phyloP scores from a whole-genome alignment of 2,797 vertebrate species.

The Trematomus bernacchii region DNA sequence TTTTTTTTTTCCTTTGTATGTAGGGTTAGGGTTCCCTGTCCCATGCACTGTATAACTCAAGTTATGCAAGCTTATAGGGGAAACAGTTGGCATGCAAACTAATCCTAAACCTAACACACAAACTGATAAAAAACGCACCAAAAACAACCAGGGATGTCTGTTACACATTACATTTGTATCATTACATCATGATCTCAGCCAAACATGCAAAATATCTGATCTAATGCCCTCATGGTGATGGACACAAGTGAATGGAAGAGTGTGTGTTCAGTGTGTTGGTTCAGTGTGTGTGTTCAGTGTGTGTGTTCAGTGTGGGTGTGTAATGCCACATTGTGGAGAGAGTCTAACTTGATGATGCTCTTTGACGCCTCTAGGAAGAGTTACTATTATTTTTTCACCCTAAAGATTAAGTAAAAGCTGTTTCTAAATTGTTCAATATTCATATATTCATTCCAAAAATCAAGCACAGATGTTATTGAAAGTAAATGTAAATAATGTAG shows the following conservation, averaged over 20 bases:
- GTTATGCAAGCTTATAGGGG: slow-evolving; percentile 79
- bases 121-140: slow-evolving; percentile 44
- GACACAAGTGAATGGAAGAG: not conserved
- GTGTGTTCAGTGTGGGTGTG: slow-evolving; percentile 6
- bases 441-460: not conserved
- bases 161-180: slow-evolving; percentile 75
- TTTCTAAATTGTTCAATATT: not conserved
- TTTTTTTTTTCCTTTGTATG: slow-evolving; percentile 20
- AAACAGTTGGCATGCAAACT: slow-evolving; percentile 80
- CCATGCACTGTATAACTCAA: slow-evolving; percentile 67
- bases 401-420: not conserved
- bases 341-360: not conserved
- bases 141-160: slow-evolving; percentile 73
- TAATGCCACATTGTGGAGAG: slow-evolving; percentile 10
- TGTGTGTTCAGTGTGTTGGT: too few species aligned
- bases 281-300: too few species aligned
- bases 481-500: too few species aligned
- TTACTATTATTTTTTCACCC: not conserved
- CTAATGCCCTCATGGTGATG: slow-evolving; percentile 66
- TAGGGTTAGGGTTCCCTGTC: slow-evolving; percentile 53
- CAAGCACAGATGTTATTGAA: not conserved
- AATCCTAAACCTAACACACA: slow-evolving; percentile 74
- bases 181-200: slow-evolving; percentile 78
- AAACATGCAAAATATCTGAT: slow-evolving; percentile 69
- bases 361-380: not conserved